These are phyloP conservation scores for Nomada ferruginata DNA, from an alignment of 2,888 invertebrate genomes.

Conservation along the genomic window DNA sequence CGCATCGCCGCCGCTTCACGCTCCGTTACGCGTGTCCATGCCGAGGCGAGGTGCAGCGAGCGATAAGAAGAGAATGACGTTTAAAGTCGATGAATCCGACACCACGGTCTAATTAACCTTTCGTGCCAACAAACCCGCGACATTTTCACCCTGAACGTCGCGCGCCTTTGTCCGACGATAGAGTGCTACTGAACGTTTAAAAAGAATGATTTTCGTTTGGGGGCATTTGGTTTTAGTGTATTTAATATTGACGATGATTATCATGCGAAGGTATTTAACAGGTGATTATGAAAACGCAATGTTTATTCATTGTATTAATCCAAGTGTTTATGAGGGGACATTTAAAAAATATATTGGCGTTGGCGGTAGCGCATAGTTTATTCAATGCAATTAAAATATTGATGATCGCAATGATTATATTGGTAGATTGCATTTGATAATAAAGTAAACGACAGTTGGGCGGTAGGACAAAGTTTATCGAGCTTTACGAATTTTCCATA, in stretches of 20 bases:
- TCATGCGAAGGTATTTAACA: too few relatives aligned
- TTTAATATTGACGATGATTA: too few relatives aligned
- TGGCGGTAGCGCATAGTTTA: too few relatives aligned
- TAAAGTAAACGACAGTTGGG: too few relatives aligned
- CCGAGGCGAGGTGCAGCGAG: conserved; percentile 15
- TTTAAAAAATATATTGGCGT: too few relatives aligned
- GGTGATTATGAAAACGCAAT: not conserved
- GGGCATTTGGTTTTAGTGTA: too few relatives aligned
- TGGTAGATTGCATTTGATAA: too few relatives aligned
- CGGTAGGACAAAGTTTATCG: too few relatives aligned
- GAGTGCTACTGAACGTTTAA: not conserved
- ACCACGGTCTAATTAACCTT: conserved; percentile 46
- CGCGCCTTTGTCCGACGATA: not conserved
- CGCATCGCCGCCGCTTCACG: conserved; percentile 57
- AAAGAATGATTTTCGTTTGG: not conserved
- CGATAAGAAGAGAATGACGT: conserved; percentile 40
- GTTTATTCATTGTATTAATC: not conserved
- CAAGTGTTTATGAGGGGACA: too few relatives aligned
- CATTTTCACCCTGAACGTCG: conserved; percentile 7
- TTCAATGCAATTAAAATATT: too few relatives aligned
- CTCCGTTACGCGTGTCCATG: conserved; percentile 33
- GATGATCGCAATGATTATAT: too few relatives aligned
- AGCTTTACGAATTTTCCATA: too few relatives aligned
- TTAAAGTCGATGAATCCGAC: conserved; percentile 25
- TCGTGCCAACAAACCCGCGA: not conserved